phyloP scores from a whole-genome alignment of 2,113 vertebrate genomes.

The Tretioscincus oriximinensis region DNA sequence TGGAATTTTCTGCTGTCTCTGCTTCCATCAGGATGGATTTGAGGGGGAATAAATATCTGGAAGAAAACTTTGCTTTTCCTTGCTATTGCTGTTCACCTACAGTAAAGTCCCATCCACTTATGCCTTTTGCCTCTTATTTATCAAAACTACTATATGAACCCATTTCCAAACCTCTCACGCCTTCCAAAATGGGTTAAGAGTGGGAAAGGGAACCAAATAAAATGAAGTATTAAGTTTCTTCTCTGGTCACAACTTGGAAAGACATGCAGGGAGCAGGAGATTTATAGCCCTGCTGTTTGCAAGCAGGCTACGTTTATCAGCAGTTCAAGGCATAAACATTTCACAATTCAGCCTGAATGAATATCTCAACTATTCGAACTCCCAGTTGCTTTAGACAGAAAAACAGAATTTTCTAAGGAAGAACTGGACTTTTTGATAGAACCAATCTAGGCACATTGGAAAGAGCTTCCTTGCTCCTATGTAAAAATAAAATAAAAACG shows the following conservation, averaged over 20 bases:
- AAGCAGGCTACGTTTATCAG: constrained; percentile 69
- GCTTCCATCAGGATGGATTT: constrained; percentile 68
- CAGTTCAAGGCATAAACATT: constrained; percentile 62
- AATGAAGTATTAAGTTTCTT: constrained; percentile 56
- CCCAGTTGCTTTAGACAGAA: constrained; percentile 52
- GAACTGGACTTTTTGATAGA: constrained; percentile 59
- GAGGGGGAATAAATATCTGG: not conserved
- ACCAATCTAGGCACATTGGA: constrained; percentile 43
- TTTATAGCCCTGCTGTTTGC: constrained; percentile 57
- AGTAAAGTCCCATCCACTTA: constrained; percentile 61
- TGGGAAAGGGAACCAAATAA: constrained; percentile 32
- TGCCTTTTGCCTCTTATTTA: constrained; percentile 54
- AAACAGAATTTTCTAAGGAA: constrained; percentile 54
- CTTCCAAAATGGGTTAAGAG: constrained; percentile 50
- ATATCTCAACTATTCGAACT: constrained; percentile 73
- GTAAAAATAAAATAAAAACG: constrained; percentile 25
- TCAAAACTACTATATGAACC: constrained; percentile 53
- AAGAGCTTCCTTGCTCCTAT: constrained; percentile 27
- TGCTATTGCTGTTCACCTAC: constrained; percentile 49
- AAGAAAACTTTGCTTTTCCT: constrained; percentile 51
- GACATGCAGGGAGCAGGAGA: constrained; percentile 60
- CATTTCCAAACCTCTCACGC: constrained; percentile 54
- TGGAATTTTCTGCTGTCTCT: constrained; percentile 61
- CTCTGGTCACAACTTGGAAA: constrained; percentile 63
- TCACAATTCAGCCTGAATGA: constrained; percentile 68